Conservation (phyloP, 1,140 invertebrate species). For the Bombus consobrinus region DNA sequence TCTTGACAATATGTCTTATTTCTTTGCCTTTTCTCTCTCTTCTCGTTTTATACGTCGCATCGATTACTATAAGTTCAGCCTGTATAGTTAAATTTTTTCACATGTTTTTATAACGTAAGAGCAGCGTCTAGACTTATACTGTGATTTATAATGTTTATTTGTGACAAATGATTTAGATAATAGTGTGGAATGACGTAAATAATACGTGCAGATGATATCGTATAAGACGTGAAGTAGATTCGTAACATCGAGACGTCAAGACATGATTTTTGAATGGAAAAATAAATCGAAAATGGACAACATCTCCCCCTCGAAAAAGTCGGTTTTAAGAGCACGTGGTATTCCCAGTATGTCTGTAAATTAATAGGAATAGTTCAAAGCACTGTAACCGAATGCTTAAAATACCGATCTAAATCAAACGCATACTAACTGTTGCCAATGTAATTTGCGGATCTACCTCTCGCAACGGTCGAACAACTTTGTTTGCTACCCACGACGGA, state of each 20-base stretch:
- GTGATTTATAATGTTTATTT: no score
- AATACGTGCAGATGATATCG: no score
- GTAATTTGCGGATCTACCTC: neutral
- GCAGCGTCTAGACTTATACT: no score
- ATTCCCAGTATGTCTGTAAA: neutral
- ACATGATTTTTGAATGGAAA: neutral
- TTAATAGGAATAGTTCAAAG: neutral
- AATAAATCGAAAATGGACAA: neutral
- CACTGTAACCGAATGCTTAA: neutral
- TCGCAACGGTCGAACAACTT: neutral
- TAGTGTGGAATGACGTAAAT: no score
- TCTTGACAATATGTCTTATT: neutral
- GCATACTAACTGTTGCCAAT: neutral
- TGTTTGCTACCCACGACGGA: neutral
- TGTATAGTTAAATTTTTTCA: no score
- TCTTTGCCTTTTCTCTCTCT: neutral
- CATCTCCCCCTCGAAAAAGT: neutral
- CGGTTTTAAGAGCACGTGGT: neutral
- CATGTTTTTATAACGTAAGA: no score
- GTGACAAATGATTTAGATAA: no score
- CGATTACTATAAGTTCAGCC: no score
- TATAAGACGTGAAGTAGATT: no score
- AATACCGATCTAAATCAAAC: constrained; percentile 10
- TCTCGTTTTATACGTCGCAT: neutral
- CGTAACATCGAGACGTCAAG: no score